phyloP scores from a whole-genome alignment of 2,113 vertebrate species.

The Lamprotornis superbus region DNA sequence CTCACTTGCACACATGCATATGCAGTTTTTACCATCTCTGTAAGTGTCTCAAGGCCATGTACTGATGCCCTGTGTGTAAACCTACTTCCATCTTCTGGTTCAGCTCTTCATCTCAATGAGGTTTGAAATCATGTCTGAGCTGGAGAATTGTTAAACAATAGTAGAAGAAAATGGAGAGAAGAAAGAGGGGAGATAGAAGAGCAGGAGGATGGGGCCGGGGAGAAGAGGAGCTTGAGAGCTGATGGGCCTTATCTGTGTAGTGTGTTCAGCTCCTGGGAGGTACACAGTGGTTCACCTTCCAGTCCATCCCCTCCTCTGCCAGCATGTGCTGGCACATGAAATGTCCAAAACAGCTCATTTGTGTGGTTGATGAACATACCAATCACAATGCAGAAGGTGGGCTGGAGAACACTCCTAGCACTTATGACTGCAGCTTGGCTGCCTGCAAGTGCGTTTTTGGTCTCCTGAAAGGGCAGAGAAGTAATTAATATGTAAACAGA shows the following conservation, averaged over 20 bases:
- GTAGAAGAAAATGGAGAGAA: not conserved
- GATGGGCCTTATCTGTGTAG: not conserved
- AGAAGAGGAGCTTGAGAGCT: not conserved
- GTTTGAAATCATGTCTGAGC: not conserved
- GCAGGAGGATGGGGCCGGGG: too few species aligned
- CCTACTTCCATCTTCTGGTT: not conserved
- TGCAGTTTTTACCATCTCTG: not conserved
- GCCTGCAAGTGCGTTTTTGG: not conserved
- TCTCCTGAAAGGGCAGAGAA: not conserved
- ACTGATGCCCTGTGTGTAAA: not conserved
- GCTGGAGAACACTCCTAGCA: not conserved
- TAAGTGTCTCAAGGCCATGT: not conserved
- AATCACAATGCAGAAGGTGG: not conserved
- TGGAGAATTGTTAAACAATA: not conserved
- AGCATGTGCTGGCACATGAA: not conserved
- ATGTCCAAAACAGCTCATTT: not conserved
- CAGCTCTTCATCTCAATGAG: not conserved
- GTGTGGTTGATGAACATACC: not conserved
- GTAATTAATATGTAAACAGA: not conserved
- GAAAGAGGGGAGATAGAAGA: not conserved
- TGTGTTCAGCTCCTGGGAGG: not conserved
- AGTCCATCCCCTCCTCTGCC: not conserved
- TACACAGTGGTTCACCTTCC: not conserved
- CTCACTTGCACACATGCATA: not conserved
- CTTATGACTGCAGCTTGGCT: rapidly evolving